Evolutionary conservation across 2,888 invertebrate genomes (phyloP).

Genomic region (Drosophila maculinotata): DNA sequence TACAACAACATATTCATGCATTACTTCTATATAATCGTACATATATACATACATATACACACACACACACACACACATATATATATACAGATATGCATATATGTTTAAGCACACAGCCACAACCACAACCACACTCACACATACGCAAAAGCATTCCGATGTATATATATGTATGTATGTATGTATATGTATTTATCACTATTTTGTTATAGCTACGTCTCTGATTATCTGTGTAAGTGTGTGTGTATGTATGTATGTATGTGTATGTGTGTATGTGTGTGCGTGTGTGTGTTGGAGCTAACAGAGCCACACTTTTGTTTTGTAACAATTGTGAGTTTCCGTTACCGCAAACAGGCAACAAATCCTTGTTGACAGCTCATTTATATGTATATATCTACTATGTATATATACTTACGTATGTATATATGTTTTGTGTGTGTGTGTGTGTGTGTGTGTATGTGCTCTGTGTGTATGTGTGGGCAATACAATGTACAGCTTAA

Average conservation of each 20-base stretch:
- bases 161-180: slow-evolving; percentile 40
- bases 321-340: slow-evolving; percentile 44
- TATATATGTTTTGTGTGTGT: slow-evolving; percentile 13
- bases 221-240: slow-evolving; percentile 30
- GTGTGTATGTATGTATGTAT: slow-evolving; percentile 7
- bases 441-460: slow-evolving; percentile 14
- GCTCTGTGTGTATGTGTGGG: slow-evolving; percentile 15
- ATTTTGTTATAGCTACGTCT: slow-evolving; percentile 50
- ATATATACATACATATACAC: slow-evolving; percentile 11
- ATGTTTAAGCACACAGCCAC: slow-evolving; percentile 22
- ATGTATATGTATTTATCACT: slow-evolving; percentile 48
- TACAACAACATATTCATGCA: slow-evolving; percentile 43
- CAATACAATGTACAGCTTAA: slow-evolving; percentile 27
- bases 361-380: slow-evolving; percentile 70
- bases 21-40: slow-evolving; percentile 25
- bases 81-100: slow-evolving; percentile 16
- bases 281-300: slow-evolving; percentile 13
- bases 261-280: slow-evolving; percentile 10
- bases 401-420: slow-evolving; percentile 22
- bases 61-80: slow-evolving; percentile 7
- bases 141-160: slow-evolving; percentile 29
- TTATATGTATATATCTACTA: slow-evolving; percentile 44
- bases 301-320: slow-evolving; percentile 45
- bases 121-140: slow-evolving; percentile 10
- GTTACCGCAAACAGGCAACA: slow-evolving; percentile 50